A percentile compares a stretch with the other conserved stretches of the same genome.
These are phyloP conservation scores for Forficula auricularia DNA, from an alignment of 1,140 invertebrate species.

Conservation along the genomic window DNA sequence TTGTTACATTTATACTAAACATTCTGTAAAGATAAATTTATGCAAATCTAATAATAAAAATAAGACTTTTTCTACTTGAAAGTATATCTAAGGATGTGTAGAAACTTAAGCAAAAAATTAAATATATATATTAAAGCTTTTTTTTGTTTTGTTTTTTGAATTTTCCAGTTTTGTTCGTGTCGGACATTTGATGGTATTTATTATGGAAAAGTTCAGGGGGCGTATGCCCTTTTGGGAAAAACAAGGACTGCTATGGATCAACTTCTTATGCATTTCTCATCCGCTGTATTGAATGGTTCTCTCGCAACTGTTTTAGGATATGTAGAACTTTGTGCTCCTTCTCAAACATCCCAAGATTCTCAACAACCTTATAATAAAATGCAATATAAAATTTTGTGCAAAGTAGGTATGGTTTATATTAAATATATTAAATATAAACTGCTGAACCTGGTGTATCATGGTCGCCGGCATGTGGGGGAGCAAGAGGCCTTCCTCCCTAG, in stretches of 20 bases:
- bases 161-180: no score
- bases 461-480: no score
- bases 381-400: conserved; percentile 63
- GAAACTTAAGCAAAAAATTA: no score
- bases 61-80: no score
- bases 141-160: no score
- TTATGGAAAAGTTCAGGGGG: conserved; percentile 64
- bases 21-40: no score
- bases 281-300: conserved; percentile 77
- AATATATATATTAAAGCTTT: no score
- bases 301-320: conserved; percentile 58
- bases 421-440: conserved; percentile 3
- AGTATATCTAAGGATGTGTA: no score
- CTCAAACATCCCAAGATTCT: conserved; percentile 20
- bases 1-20: no score
- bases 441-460: no score
- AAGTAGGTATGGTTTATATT: conserved; percentile 25
- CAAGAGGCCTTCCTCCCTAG: no score
- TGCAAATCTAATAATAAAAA: no score
- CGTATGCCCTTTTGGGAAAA: conserved; percentile 71
- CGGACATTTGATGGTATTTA: conserved; percentile 42
- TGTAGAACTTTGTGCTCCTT: conserved; percentile 40
- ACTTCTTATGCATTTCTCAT: conserved; percentile 85
- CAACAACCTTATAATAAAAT: conserved; percentile 38
- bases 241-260: conserved; percentile 85